Percentiles rank a stretch among this genome's conserved stretches.
Conservation (phyloP, 2,888 invertebrate genomes). For the Esperia sulphurella region DNA sequence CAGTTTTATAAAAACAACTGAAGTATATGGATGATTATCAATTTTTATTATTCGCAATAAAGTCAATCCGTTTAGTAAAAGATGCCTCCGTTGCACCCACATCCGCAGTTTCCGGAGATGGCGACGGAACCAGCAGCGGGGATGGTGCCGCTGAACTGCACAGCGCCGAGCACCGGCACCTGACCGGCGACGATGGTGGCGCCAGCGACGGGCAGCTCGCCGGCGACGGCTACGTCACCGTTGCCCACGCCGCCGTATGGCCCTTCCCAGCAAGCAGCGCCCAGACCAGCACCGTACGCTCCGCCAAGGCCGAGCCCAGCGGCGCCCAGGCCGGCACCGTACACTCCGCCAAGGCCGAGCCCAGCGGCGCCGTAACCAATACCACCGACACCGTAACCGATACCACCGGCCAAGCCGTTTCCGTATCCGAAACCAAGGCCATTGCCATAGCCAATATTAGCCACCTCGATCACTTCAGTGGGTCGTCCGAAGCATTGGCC, state of each 20-base stretch:
- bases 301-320: not conserved
- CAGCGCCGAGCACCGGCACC: conserved; percentile 33
- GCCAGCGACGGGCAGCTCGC: conserved; percentile 29
- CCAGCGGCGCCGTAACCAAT: conserved; percentile 5
- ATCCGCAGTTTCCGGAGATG: conserved; percentile 26
- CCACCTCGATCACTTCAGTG: too few species aligned
- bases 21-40: not conserved
- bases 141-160: conserved; percentile 23
- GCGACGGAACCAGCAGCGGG: conserved; percentile 28
- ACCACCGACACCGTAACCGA: too few species aligned
- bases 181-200: conserved; percentile 28
- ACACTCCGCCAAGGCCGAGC: conserved; percentile 5
- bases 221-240: conserved; percentile 26
- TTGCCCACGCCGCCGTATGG: conserved; percentile 9
- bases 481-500: too few species aligned
- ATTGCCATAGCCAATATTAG: too few species aligned
- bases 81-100: conserved; percentile 13
- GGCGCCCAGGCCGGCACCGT: not conserved
- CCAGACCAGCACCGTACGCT: not conserved
- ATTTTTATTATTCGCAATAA: not conserved
- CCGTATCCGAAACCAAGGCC: not conserved
- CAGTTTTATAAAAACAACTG: not conserved
- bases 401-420: not conserved
- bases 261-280: not conserved
- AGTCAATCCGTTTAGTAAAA: not conserved